These are phyloP conservation scores for Acrobasis consociella DNA, from an alignment of 2,888 invertebrate species.

Conservation along the genomic window DNA sequence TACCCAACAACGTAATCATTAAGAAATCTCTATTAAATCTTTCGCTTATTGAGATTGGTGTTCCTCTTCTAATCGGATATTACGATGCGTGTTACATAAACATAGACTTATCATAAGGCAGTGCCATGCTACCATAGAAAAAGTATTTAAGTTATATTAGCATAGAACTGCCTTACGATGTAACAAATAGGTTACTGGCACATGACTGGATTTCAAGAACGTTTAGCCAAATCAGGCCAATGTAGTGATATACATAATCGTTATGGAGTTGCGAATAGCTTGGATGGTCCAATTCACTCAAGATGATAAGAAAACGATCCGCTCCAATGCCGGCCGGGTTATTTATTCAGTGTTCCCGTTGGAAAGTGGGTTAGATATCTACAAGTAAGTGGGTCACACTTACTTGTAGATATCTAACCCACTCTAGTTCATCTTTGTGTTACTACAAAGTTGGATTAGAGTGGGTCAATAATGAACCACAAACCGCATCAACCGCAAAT, in stretches of 20 bases:
- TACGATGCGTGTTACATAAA: too few relatives aligned
- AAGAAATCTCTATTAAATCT: too few relatives aligned
- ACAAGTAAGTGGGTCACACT: too few relatives aligned
- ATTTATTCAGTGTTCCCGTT: conserved; percentile 9
- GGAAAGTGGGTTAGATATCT: conserved; percentile 5
- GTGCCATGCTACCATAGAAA: too few relatives aligned
- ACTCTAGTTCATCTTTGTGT: background rate
- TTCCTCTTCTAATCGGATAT: too few relatives aligned
- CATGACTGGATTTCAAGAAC: conserved; percentile 4
- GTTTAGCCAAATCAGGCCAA: conserved; percentile 47
- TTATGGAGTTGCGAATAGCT: conserved; percentile 49
- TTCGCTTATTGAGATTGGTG: too few relatives aligned
- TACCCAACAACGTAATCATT: too few relatives aligned
- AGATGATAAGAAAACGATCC: conserved; percentile 41
- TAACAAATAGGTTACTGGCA: conserved; percentile 13
- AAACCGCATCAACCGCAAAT: background rate
- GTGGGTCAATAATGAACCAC: background rate
- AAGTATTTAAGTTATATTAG: too few relatives aligned
- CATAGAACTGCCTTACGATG: background rate
- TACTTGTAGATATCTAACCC: too few relatives aligned
- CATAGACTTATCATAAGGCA: too few relatives aligned
- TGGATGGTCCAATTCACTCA: conserved; percentile 55
- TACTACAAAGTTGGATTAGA: too few relatives aligned
- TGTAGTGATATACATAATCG: conserved; percentile 47
- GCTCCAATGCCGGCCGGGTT: background rate